Evolutionary conservation across 2,113 vertebrate species (phyloP), one percentile per base, ranked within the genome.

Genomic region (Hiodon tergisus): DNA sequence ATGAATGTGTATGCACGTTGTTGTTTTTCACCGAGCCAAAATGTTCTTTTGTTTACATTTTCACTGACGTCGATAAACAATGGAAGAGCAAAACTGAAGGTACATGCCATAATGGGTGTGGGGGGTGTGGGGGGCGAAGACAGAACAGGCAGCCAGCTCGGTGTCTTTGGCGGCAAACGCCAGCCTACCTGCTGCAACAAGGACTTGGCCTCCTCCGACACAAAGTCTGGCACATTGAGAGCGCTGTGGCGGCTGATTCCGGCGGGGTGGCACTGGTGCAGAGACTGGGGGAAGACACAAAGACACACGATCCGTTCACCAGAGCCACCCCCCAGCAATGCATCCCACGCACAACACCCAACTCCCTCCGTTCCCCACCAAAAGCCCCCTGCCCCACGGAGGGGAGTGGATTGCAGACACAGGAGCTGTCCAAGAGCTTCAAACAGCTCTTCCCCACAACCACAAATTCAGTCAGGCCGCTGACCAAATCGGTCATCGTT

Each of bases 221-320:
- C 88, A 4, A 89, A 93, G 76, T 95, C 96, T 0, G 97, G 96
- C 89, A 98, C 88, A 87, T 91, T 96, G 85, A 99, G 83, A 69
- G 92, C 87, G 0, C 96, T 97, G 85, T 99, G 97, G 66, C 94
- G 95, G 75, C 91, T 92, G 83, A 99, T 96, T 83, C 96, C 95
- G 54, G 95, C 93, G 16, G 97, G 97, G 86, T 99, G 96, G 85
- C 96, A 96, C 76, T 94, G 94, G 74, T 90, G 84, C 85, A 99
- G 88, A 65, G 88, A 86, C 91, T 92, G 83, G 55, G 78, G 67
- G 79, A 65, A 76, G 70, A 75, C 14, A 73, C 16, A 78, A 83
- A 78, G 68, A 69, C 66, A 77, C 31, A 71, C 31, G 59, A 58
- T 31, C n/a, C 3, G 17, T 57, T 75, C 72, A 74, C 67, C 74